Evolutionary conservation across 2,797 vertebrate genomes (phyloP), one percentile per base, ranked within the genome.

Genomic region (Arnoldichthys spilopterus): DNA sequence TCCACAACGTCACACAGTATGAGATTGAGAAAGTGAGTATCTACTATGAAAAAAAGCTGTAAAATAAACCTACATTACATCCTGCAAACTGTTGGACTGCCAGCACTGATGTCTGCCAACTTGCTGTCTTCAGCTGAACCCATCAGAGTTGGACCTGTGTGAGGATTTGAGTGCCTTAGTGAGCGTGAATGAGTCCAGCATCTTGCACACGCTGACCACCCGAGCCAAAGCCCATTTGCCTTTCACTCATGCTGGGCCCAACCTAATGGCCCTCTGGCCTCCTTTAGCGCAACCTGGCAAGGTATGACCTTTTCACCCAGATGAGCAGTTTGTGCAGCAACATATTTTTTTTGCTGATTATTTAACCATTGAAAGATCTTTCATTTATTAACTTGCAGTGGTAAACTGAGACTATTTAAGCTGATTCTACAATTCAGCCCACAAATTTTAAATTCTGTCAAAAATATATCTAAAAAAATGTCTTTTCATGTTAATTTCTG

Each of bases 161-260:
- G 96, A 98, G 64, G 95, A 98, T 37, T 88, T 99, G 76, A 95
- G 96, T 0, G 77, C 92, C 0, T 94, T 99, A 11, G 40, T 93
- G 83, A 95, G 88, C 7, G 88, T 98, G 76, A 98, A 96, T 0
- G 94, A 95, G 26, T 94, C 95, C 16, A 95, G 96, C 0, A 82
- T 94, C 6, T 66, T 98, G 54, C 86, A 98, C 89, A 96, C 94
- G 0, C 92, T 98, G 32, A 91, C 79, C 82, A 90, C 90, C 56
- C 93, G 97, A 6, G 91, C 90, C 61, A 87, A 68, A 30, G 92
- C 93, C 24, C 92, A 89, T 85, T 87, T 92, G 70, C 91, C 90
- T 2, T 92, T 95, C 68, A 98, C 97, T 0, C 88, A 87, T 0
- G 87, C 94, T 0, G 97, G 97, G 3, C 93, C 92, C 1, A 88